Base-by-base conservation (phyloP, 2,888 invertebrate species). In the Lasioglossum villosulum region DNA sequence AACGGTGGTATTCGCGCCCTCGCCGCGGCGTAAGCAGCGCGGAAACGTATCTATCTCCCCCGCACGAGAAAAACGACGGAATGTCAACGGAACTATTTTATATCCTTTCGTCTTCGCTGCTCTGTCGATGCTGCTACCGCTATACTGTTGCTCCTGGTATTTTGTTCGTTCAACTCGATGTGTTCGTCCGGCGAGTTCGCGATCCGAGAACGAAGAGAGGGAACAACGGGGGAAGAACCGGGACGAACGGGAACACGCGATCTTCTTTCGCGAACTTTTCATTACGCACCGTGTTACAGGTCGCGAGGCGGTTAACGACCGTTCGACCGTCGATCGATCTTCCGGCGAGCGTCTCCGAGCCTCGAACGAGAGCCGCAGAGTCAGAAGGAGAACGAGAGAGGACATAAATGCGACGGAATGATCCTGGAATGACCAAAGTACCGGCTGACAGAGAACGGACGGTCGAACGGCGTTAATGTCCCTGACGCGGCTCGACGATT, bases 1-100 rank as follows among this genome's bases (percentile, higher is more conserved):
- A 91, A 92, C 91, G 91, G 89, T 90, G 87, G 91, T 90, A 86
- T 88, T 56, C 88, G 89, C 87, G 75, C 87, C 81, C 71, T 82
- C 76, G 84, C 75, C 90, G 89, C 75, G 27, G 79, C 84, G 63
- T 75, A 80, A 82, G 87, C 87, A 90, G 84, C 90, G 86, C 81
- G 83, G 79, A 63, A 48, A 75, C 52, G 37, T 56, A 10, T 56
- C 52, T 14, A 8, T n/a, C 23, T 56, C 30, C 30, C 63, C 16
- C 19, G 52, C 48, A n/a, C 48, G 74, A 70, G 42, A 59, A 74
- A 75, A 75, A 39, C 83, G 74, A 71, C 48, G 84, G 85, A 85
- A 85, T 85, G 84, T 84, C 30, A 27, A 71, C 56, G 34, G 66
- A 79, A 52, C 75, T 70, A 14, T 75, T 56, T 39, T 27, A 6